A percentile compares a stretch with the other conserved stretches of the same genome.
Evolutionary conservation across 2,113 vertebrate genomes (phyloP).

Genomic region (Tricholaema leucomelas): DNA sequence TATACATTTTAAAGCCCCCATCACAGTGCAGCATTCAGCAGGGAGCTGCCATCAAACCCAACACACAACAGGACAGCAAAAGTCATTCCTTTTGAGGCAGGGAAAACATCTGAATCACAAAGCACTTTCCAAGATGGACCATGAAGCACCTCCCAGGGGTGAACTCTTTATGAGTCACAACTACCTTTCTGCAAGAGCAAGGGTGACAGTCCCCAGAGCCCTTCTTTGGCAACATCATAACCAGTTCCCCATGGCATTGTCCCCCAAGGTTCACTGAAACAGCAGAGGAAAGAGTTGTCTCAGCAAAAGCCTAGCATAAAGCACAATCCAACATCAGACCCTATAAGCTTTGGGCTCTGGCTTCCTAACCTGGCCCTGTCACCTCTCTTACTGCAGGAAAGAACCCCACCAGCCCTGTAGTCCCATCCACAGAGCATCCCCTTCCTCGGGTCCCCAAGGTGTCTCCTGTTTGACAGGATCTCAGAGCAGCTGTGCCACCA

Average conservation of each 20-base stretch:
- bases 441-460: background rate
- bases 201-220: background rate
- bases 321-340: accelerated
- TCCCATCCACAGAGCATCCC: background rate
- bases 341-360: background rate
- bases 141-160: background rate
- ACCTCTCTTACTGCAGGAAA: background rate
- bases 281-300: background rate
- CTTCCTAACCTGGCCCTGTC: background rate
- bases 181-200: background rate
- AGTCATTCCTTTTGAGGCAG: background rate
- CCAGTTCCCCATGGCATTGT: background rate
- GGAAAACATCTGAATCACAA: background rate
- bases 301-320: background rate
- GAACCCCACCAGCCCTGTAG: background rate
- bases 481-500: background rate
- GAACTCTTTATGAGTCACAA: background rate
- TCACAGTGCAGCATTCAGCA: background rate
- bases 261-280: background rate
- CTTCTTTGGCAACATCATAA: background rate
- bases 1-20: background rate
- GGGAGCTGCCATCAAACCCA: background rate
- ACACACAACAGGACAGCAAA: background rate
- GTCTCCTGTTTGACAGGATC: background rate
- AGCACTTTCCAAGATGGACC: background rate